Conservation (phyloP, 2,888 invertebrate species). For the Thecocarcelia acutangulata region DNA sequence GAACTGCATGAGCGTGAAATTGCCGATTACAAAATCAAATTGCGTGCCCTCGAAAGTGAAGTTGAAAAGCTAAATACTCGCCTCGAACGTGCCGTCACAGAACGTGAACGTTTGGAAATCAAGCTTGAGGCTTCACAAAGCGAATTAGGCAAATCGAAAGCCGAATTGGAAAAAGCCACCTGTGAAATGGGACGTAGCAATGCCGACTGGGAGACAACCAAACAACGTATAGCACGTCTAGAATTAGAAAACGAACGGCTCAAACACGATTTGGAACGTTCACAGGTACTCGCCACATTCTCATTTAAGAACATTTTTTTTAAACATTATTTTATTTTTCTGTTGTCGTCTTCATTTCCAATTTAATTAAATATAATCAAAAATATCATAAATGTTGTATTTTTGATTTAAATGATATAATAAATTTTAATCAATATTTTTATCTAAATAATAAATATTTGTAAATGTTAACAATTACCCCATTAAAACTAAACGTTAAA, state of each 20-base stretch:
- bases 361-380: slow-evolving; percentile 37
- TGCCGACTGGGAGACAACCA: slow-evolving; percentile 85
- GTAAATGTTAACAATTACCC: slow-evolving; percentile 38
- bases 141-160: slow-evolving; percentile 96
- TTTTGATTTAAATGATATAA: slow-evolving; percentile 28
- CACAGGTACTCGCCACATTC: slow-evolving; percentile 83
- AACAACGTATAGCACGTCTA: slow-evolving; percentile 89
- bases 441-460: slow-evolving; percentile 27
- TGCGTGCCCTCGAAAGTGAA: slow-evolving; percentile 94
- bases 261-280: slow-evolving; percentile 91
- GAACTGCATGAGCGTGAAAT: slow-evolving; percentile 95
- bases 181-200: slow-evolving; percentile 93
- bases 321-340: slow-evolving; percentile 70
- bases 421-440: not conserved
- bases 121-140: slow-evolving; percentile 96
- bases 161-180: slow-evolving; percentile 94
- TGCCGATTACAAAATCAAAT: slow-evolving; percentile 96
- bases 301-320: slow-evolving; percentile 44
- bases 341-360: not conserved
- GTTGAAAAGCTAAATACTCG: slow-evolving; percentile 93
- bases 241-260: slow-evolving; percentile 95
- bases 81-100: slow-evolving; percentile 93
- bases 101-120: slow-evolving; percentile 94
- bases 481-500: slow-evolving; percentile 24
- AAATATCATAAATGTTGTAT: slow-evolving; percentile 57